A percentile compares a stretch with the other conserved stretches of the same genome.
These are phyloP conservation scores for Pachyramphus minor DNA, from an alignment of 2,113 vertebrate genomes.

Conservation along the genomic window DNA sequence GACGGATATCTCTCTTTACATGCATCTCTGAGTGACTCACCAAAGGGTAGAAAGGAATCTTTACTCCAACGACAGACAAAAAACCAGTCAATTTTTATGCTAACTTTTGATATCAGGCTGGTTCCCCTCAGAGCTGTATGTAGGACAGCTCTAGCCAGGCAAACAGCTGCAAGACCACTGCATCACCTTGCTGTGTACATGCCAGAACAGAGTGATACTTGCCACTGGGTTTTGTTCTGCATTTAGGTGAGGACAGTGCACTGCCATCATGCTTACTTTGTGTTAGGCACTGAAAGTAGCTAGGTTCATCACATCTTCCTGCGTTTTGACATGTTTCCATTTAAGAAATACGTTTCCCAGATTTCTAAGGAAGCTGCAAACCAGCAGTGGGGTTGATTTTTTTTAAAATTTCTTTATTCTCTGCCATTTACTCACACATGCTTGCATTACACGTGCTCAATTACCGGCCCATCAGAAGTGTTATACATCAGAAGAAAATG, in stretches of 20 bases:
- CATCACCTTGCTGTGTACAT: not conserved
- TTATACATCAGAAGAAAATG: not conserved
- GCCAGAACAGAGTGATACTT: not conserved
- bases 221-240: not conserved
- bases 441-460: not conserved
- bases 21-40: not conserved
- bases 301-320: not conserved
- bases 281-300: not conserved
- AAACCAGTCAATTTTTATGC: not conserved
- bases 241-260: not conserved
- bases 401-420: not conserved
- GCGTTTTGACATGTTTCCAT: not conserved
- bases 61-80: not conserved
- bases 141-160: not conserved
- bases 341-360: not conserved
- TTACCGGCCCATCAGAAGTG: not conserved
- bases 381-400: too few relatives aligned
- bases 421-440: not conserved
- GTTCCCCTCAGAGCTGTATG: not conserved
- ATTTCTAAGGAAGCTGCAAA: not conserved
- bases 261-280: not conserved
- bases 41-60: not conserved
- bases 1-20: not conserved
- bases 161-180: rapidly evolving
- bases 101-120: not conserved